Conservation (phyloP, 1,140 invertebrate genomes). For the Muscidifurax raptorellus region DNA sequence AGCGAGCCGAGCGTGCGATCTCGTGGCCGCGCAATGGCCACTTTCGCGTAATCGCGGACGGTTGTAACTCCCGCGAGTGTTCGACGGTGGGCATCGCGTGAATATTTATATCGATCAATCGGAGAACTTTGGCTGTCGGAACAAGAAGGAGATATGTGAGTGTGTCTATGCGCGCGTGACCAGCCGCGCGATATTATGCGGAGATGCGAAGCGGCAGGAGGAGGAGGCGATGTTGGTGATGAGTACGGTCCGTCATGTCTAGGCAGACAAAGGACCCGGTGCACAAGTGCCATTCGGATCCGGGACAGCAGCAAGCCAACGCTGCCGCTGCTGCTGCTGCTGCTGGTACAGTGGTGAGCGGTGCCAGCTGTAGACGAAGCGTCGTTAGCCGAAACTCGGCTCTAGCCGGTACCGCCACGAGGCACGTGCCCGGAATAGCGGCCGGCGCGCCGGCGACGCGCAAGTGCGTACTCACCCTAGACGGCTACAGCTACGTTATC, state of each 20-base stretch:
- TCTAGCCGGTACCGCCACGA: conserved; percentile 39
- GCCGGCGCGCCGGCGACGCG: conserved; percentile 68
- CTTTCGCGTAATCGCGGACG: background rate
- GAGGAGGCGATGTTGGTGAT: background rate
- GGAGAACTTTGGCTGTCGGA: background rate
- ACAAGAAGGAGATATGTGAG: background rate
- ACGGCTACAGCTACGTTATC: conserved; percentile 89
- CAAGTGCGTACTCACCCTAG: conserved; percentile 86
- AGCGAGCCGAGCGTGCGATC: background rate
- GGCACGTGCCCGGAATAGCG: conserved; percentile 54
- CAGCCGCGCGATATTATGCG: background rate
- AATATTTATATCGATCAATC: background rate
- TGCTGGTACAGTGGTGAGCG: conserved; percentile 40
- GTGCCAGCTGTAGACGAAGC: background rate
- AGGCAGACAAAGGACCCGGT: conserved; percentile 78
- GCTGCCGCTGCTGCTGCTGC: too few species aligned
- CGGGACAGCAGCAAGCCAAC: conserved; percentile 51
- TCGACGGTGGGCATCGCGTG: background rate
- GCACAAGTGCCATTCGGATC: conserved; percentile 80
- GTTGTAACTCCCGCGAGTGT: background rate
- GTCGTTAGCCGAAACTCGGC: conserved; percentile 18
- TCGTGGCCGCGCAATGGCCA: conserved; percentile 32
- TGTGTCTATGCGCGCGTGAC: background rate
- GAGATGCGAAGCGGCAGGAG: background rate
- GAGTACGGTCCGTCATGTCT: conserved; percentile 61